phyloP scores from a whole-genome alignment of 2,797 vertebrate genomes.

The Amphiprion clarkii region DNA sequence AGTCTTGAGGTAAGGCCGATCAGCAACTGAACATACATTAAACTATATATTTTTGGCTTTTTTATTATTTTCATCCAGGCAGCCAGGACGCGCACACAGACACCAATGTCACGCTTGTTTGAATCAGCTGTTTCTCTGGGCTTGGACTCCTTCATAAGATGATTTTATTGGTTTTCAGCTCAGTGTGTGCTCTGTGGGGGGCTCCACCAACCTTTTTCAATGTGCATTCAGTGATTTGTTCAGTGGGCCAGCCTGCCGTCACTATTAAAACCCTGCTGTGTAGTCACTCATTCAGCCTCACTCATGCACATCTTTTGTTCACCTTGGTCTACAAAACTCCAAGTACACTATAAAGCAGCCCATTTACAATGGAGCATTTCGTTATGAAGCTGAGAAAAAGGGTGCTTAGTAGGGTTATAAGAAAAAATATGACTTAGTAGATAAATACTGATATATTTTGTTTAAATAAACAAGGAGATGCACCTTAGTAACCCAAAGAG shows the following conservation, averaged over 20 bases:
- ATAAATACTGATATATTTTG: slow-evolving; percentile 14
- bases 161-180: slow-evolving; percentile 40
- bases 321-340: slow-evolving; percentile 44
- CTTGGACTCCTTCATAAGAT: slow-evolving; percentile 25
- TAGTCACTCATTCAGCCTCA: slow-evolving; percentile 53
- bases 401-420: not conserved
- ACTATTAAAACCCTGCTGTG: slow-evolving; percentile 48
- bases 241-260: slow-evolving; percentile 43
- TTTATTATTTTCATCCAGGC: too few relatives aligned
- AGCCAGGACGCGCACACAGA: not conserved
- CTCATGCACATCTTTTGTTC: slow-evolving; percentile 54
- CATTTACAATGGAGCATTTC: slow-evolving; percentile 34
- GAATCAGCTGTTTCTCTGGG: slow-evolving; percentile 15
- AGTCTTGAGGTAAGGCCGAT: too few relatives aligned
- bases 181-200: slow-evolving; percentile 21
- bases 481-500: slow-evolving; percentile 3
- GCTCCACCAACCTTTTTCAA: slow-evolving; percentile 20
- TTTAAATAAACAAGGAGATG: slow-evolving; percentile 18
- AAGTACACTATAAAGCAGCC: slow-evolving; percentile 31
- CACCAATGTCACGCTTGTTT: slow-evolving; percentile 20
- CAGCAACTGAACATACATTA: too few relatives aligned
- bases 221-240: slow-evolving; percentile 40
- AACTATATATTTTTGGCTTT: too few relatives aligned
- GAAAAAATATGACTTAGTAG: not conserved
- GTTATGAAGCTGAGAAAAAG: slow-evolving; percentile 34